Base-by-base conservation (phyloP, 2,888 invertebrate genomes). In the Chloromyia formosa region DNA sequence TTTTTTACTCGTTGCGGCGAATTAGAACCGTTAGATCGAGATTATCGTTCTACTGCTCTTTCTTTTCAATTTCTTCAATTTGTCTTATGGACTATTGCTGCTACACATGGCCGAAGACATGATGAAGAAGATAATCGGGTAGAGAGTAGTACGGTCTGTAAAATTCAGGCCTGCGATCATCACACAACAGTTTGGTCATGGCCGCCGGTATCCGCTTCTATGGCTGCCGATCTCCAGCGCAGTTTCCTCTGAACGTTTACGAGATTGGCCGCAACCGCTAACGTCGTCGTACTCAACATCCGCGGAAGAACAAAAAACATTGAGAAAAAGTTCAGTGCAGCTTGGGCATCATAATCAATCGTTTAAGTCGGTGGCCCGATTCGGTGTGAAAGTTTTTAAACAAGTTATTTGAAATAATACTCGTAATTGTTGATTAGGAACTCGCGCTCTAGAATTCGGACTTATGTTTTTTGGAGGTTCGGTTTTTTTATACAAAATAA, bases 61-160 rank as follows among this genome's bases (percentile, higher is more conserved):
- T 68, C 66, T 68, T 64, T 68, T 68, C 66, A 68, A 68, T 68
- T 68, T 68, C 66, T 68, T 68, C 64, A 16, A 42, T 64, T 64
- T 45, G 45, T 64, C 66, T 68, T 68, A 23, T 68, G 49, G 66
- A 49, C 23, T 22, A 49, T 49, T 68, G 22, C 66, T 53, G 20
- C 27, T 7, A 35, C 20, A 22, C 20, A 23, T 49, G 20, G 14
- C 42, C 42, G 64, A 64, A 42, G 42, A 64, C 49, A 53, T 53
- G 49, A 49, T 49, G 22, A 9, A 68, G 66, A 68, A 45, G 49
- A 68, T 68, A 49, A 45, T 53, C 49, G n/a, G 66, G 12, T 22
- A 68, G 66, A 49, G 64, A 4, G 42, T n/a, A 61, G 61, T n/a
- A 27, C 5, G 58, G 12, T 61, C 27, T 61, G 14, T 27, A 20